Evolutionary conservation across 2,113 vertebrate genomes (phyloP), one percentile per base, ranked within the genome.

Genomic region (Motacilla tschutschensis): DNA sequence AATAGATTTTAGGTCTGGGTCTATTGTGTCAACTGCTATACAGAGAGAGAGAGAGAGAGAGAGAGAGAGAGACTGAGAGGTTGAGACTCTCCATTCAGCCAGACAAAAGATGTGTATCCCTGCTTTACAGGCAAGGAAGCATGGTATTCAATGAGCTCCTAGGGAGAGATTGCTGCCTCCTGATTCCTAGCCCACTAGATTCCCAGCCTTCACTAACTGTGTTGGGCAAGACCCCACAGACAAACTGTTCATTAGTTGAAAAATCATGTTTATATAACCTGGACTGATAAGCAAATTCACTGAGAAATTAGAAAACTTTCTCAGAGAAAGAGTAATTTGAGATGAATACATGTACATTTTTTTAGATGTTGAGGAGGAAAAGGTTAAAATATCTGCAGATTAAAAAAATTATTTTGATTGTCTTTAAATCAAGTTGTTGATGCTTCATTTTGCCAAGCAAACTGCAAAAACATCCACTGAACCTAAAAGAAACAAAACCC

Each of bases 21-120:
- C 69, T 66, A 25, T 85, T 91, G 48, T 85, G 69, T 55, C 77
- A 77, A 53, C 31, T 87, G 67, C 69, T 62, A 6, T 54, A 38
- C 31, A 62, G 46, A 60, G 28, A 28, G 53, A 57, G 48, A 60
- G 44, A 59, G 25, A 25, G 50, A 63, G 46, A 63, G 47, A 57
- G 48, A 60, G 44, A 59, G 25, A 55, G 77, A 40, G 54, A 57
- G 55, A 36, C 58, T 57, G 50, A 72, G 77, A 79, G 62, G 33
- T 2, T 55, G 50, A 75, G 58, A 18, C 50, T 86, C 36, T 80
- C 29, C 44, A 62, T 90, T 83, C 78, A 90, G 24, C 35, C 29
- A 69, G 67, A 88, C 55, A 90, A 90, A 91, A 91, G 63, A 79
- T 74, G 47, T 80, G 35, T 81, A 58, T 90, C 74, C 91, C 58